Evolutionary conservation across 2,797 vertebrate species (phyloP).

Genomic region (Cottoperca gobio): DNA sequence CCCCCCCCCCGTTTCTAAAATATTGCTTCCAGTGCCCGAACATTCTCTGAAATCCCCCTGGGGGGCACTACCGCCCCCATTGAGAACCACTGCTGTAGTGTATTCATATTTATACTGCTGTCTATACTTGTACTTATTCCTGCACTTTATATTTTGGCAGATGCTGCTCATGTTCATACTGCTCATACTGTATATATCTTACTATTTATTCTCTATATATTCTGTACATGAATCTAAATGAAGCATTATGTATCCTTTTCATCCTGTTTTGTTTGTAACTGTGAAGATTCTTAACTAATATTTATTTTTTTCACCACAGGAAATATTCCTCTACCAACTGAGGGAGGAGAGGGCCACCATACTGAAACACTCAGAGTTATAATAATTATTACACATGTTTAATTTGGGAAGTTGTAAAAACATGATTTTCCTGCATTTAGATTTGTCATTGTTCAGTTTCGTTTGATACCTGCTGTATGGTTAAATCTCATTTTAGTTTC

Average conservation of each 20-base stretch:
- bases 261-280: not conserved
- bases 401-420: not conserved
- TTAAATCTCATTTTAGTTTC: constrained; percentile 16
- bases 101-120: not conserved
- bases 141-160: not conserved
- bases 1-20: too few species aligned
- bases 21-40: too few species aligned
- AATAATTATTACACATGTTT: constrained; percentile 23
- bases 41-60: too few species aligned
- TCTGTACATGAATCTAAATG: not conserved
- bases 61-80: too few species aligned
- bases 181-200: not conserved
- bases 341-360: constrained; percentile 81
- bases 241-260: not conserved
- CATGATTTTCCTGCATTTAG: not conserved
- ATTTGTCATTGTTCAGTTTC: constrained; percentile 14
- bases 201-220: not conserved
- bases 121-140: not conserved
- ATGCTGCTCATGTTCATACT: not conserved
- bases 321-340: constrained; percentile 91
- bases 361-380: constrained; percentile 76
- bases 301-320: constrained; percentile 79
- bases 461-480: not conserved
- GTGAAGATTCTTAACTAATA: not conserved
- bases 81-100: too few species aligned